These are phyloP conservation scores for Caenorhabditis sp. DNA, from an alignment of 2,888 invertebrate genomes.

Conservation along the genomic window DNA sequence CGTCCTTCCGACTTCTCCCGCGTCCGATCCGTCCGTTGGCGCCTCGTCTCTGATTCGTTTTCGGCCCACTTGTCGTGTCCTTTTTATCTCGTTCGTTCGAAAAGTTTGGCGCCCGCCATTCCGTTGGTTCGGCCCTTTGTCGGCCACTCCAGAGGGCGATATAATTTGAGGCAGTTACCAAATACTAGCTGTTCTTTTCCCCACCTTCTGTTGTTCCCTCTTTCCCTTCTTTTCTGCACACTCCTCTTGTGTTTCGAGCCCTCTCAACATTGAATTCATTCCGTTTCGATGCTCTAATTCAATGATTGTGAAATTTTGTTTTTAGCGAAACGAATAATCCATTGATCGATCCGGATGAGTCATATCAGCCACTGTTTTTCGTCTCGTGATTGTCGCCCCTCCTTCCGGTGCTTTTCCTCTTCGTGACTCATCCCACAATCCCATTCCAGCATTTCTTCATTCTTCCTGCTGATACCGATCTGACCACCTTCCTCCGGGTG, in stretches of 20 bases:
- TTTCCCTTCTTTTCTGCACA: background rate
- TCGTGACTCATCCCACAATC: slow-evolving; percentile 13
- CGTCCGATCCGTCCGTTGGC: slow-evolving; percentile 13
- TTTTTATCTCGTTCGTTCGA: slow-evolving; percentile 38
- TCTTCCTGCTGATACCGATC: slow-evolving; percentile 23
- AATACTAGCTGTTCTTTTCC: background rate
- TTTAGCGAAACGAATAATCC: background rate
- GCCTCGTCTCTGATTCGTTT: slow-evolving; percentile 47
- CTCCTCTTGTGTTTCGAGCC: background rate
- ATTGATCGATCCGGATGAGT: background rate
- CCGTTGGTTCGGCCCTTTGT: slow-evolving; percentile 17
- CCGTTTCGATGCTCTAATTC: no score
- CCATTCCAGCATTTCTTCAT: background rate
- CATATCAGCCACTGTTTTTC: slow-evolving; percentile 2
- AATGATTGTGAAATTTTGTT: background rate
- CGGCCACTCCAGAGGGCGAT: no score
- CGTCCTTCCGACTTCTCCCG: background rate
- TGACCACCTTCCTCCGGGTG: slow-evolving; percentile 1
- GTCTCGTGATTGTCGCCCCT: background rate
- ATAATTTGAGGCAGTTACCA: slow-evolving; percentile 54
- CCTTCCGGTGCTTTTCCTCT: background rate
- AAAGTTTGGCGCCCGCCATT: slow-evolving; percentile 42
- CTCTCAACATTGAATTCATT: no score
- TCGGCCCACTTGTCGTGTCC: slow-evolving; percentile 55
- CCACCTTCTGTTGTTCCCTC: background rate